Conservation (phyloP, 2,797 vertebrate species). For the Malurus splendens region DNA sequence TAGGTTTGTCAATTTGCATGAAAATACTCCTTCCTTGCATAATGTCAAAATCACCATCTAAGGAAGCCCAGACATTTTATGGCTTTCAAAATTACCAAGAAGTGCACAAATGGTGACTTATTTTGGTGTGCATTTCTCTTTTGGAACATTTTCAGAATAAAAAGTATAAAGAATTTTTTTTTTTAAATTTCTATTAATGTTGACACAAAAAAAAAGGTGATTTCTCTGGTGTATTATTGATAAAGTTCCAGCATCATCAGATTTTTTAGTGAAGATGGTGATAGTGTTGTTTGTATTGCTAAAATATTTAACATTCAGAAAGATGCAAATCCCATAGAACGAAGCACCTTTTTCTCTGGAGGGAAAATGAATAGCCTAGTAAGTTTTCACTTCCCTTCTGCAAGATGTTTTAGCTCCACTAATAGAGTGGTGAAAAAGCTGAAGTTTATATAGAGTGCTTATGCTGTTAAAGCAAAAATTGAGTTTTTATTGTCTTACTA, state of each 20-base stretch:
- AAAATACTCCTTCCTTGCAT: constrained; percentile 57
- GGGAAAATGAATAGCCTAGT: neutral
- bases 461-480: neutral
- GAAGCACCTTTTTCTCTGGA: neutral
- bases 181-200: neutral
- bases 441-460: neutral
- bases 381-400: neutral
- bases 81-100: constrained; percentile 40
- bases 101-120: constrained; percentile 5
- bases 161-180: neutral
- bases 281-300: neutral
- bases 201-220: neutral
- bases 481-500: neutral
- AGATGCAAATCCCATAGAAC: neutral
- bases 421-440: neutral
- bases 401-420: neutral
- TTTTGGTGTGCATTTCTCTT: constrained; percentile 19
- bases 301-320: neutral
- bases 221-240: neutral
- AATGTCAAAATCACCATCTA: constrained; percentile 62
- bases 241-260: neutral
- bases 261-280: neutral
- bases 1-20: constrained; percentile 65
- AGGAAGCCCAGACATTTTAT: constrained; percentile 28
- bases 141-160: constrained; percentile 26